Conservation (phyloP, 2,797 vertebrate species). For the Cuculus canorus region DNA sequence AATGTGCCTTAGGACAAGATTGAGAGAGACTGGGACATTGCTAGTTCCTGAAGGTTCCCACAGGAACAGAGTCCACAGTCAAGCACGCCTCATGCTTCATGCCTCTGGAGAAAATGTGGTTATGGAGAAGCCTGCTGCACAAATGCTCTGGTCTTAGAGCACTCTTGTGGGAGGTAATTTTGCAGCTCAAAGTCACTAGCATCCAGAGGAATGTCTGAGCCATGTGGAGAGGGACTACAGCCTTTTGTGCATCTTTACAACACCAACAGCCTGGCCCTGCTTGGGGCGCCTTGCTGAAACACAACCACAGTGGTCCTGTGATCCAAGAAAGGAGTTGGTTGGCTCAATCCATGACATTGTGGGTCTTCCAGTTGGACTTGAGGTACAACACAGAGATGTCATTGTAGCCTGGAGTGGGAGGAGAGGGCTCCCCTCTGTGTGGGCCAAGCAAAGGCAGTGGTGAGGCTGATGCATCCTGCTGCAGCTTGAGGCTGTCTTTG, state of each 20-base stretch:
- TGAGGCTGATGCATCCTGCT: not conserved
- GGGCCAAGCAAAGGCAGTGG: not conserved
- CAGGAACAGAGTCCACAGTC: not conserved
- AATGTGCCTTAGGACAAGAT: not conserved
- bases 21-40: not conserved
- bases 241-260: not conserved
- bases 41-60: not conserved
- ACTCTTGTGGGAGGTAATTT: not conserved
- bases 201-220: not conserved
- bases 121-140: not conserved
- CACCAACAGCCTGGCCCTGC: not conserved
- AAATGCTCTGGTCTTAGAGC: not conserved
- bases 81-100: not conserved
- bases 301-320: not conserved
- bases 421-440: rapidly evolving
- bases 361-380: not conserved
- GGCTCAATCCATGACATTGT: rapidly evolving
- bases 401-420: not conserved
- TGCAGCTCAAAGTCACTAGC: not conserved
- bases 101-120: not conserved
- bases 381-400: not conserved
- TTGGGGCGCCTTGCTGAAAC: not conserved
- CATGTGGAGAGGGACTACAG: not conserved
- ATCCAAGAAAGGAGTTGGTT: not conserved
- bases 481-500: not conserved